Percentiles rank a stretch among this genome's conserved stretches.
Conservation (phyloP, 2,113 vertebrate species). For the Oceanodroma tethys region DNA sequence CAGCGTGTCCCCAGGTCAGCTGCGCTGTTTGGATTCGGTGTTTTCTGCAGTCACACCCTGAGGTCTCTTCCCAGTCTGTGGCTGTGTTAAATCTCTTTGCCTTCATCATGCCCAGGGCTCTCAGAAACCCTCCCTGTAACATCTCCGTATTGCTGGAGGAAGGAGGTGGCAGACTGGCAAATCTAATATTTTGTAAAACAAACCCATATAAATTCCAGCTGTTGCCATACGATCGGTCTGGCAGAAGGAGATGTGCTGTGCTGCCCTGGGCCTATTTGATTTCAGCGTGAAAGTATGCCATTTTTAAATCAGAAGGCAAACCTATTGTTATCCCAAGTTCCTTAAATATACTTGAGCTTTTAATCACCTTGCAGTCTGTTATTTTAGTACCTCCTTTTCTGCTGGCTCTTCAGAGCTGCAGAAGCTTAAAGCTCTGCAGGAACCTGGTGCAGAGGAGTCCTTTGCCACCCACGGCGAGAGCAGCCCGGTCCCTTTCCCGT, state of each 20-base stretch:
- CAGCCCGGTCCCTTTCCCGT: not conserved
- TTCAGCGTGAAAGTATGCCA: not conserved
- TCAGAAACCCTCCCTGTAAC: not conserved
- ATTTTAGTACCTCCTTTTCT: not conserved
- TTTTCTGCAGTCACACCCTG: not conserved
- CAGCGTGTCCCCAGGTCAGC: not conserved
- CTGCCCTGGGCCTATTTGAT: not conserved
- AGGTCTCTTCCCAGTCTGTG: not conserved
- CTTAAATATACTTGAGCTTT: not conserved
- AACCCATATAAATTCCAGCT: not conserved
- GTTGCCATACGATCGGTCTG: not conserved
- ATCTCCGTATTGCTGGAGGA: not conserved
- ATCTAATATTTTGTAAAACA: not conserved
- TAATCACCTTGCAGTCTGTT: not conserved
- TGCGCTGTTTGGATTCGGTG: not conserved
- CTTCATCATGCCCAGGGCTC: not conserved
- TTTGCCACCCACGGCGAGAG: not conserved
- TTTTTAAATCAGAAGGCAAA: not conserved
- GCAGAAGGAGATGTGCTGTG: not conserved
- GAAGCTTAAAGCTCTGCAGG: not conserved
- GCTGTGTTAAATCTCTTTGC: not conserved
- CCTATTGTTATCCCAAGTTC: not conserved
- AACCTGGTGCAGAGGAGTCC: not conserved
- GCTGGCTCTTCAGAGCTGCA: not conserved
- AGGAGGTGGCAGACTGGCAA: not conserved